Evolutionary conservation across 1,140 invertebrate species (phyloP).

Genomic region (Aphaenogaster ashmeadi): DNA sequence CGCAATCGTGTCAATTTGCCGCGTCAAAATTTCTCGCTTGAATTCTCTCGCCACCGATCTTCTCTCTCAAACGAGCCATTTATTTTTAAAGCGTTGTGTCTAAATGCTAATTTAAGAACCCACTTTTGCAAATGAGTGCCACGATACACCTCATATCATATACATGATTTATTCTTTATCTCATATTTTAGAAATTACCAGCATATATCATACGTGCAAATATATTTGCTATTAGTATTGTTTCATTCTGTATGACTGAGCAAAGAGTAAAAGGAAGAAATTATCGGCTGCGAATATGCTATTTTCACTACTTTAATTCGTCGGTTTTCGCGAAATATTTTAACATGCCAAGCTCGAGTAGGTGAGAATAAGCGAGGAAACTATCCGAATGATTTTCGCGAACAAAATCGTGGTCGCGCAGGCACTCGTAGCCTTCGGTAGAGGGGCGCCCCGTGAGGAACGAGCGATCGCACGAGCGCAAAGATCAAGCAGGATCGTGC

Average conservation of each 20-base stretch:
- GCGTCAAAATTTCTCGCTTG: slow-evolving; percentile 52
- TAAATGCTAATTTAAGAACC: neutral
- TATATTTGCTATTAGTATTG: slow-evolving; percentile 14
- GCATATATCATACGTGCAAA: neutral
- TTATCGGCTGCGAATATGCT: neutral
- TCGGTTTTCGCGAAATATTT: neutral
- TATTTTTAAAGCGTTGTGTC: slow-evolving; percentile 16
- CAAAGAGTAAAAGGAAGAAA: neutral
- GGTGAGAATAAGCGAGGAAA: neutral
- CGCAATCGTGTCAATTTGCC: slow-evolving; percentile 57
- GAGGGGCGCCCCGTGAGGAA: slow-evolving; percentile 76
- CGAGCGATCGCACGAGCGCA: slow-evolving; percentile 86
- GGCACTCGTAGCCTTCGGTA: slow-evolving; percentile 82
- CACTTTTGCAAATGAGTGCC: neutral
- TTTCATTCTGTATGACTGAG: neutral
- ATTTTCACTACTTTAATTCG: neutral
- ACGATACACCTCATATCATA: too few relatives aligned
- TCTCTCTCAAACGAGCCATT: neutral
- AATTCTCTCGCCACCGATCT: slow-evolving; percentile 17
- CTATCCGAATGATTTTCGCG: slow-evolving; percentile 26
- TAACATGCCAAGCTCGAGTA: neutral
- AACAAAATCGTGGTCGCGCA: slow-evolving; percentile 71
- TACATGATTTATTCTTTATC: neutral
- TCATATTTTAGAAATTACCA: slow-evolving; percentile 1
- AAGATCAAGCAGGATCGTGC: slow-evolving; percentile 87